Evolutionary conservation across 2,888 invertebrate species (phyloP).

Genomic region (Pandemis heparana): DNA sequence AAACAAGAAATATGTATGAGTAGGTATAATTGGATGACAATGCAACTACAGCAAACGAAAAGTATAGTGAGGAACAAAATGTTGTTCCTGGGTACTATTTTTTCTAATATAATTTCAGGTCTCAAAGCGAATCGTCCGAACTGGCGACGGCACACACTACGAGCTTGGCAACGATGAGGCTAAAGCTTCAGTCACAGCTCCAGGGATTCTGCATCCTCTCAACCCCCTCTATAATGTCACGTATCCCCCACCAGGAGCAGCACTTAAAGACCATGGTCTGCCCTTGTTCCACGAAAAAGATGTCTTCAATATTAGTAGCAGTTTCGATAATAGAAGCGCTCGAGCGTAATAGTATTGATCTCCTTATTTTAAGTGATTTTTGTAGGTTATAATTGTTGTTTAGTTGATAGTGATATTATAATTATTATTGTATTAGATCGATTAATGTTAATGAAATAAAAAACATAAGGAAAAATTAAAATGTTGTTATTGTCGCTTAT

Average conservation of each 20-base stretch:
- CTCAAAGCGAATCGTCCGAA: constrained; percentile 83
- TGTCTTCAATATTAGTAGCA: constrained; percentile 50
- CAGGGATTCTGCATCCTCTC: constrained; percentile 70
- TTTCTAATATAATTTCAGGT: constrained; percentile 65
- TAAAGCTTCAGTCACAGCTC: constrained; percentile 61
- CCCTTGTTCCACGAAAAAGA: constrained; percentile 73
- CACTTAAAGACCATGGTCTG: constrained; percentile 65
- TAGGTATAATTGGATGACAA: no score
- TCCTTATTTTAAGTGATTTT: not conserved
- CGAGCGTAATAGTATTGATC: constrained; percentile 8
- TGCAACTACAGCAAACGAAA: no score
- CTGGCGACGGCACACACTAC: constrained; percentile 88
- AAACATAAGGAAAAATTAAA: no score
- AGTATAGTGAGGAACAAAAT: no score
- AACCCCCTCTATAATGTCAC: constrained; percentile 72
- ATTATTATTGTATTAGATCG: no score
- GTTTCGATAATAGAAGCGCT: constrained; percentile 38
- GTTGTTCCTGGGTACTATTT: not conserved
- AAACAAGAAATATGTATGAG: no score
- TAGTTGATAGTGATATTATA: not conserved
- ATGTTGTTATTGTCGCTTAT: no score
- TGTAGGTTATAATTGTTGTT: not conserved
- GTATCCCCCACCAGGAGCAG: constrained; percentile 60
- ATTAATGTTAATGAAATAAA: no score
- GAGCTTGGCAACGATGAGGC: constrained; percentile 75